These are phyloP conservation scores for Diorhabda elongata DNA, from an alignment of 1,140 invertebrate genomes.

Conservation along the genomic window DNA sequence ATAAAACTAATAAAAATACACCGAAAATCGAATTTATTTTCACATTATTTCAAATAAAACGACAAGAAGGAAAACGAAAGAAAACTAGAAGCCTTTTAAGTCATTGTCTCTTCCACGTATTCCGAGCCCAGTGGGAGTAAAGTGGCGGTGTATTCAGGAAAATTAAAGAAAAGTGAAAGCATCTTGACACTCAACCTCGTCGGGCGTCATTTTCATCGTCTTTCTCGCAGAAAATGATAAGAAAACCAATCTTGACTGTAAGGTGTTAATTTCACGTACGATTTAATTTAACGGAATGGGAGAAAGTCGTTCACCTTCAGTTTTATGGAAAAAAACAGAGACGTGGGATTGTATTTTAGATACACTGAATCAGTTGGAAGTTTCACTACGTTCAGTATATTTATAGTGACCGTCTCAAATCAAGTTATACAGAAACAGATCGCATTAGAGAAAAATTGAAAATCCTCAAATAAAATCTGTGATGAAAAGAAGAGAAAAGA, in stretches of 20 bases:
- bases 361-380: too few species aligned
- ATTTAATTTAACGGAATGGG: slow-evolving; percentile 16
- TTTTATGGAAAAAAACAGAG: neutral
- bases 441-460: too few species aligned
- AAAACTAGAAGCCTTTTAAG: neutral
- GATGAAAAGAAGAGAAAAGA: too few species aligned
- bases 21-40: slow-evolving; percentile 1
- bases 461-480: too few species aligned
- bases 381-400: too few species aligned
- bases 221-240: slow-evolving; percentile 4
- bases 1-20: neutral
- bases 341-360: too few species aligned
- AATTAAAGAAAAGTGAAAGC: slow-evolving; percentile 4
- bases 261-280: slow-evolving; percentile 21
- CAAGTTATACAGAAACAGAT: too few species aligned
- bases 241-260: slow-evolving; percentile 16
- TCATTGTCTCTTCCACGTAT: slow-evolving; percentile 3
- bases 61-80: neutral
- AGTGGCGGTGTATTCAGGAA: neutral
- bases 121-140: neutral
- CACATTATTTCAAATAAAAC: neutral
- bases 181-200: neutral
- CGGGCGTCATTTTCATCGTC: slow-evolving; percentile 2
- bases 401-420: too few species aligned
- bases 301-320: neutral